Evolutionary conservation across 2,113 vertebrate species (phyloP), one percentile per base, ranked within the genome.

Genomic region (Menidia beryllina): DNA sequence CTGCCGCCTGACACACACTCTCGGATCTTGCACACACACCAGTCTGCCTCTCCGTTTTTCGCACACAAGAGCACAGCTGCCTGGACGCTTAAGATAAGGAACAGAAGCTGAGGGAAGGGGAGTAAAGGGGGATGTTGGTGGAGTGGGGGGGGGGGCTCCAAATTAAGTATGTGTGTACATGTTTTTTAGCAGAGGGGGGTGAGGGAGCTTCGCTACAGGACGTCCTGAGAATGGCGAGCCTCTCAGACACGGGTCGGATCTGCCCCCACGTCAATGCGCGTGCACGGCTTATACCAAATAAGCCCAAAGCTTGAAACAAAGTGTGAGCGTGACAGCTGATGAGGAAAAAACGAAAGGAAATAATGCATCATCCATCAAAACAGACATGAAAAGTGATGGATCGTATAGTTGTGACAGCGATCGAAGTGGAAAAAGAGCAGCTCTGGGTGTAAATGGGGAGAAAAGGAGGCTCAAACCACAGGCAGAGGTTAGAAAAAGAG

Each of bases 41-140:
- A 57, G 14, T 70, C 63, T 75, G 59, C 58, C 66, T 83, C 50
- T 19, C 30, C 45, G 57, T 20, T 68, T 70, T 60, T 87, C 72
- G 77, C 67, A 88, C 58, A 87, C 82, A 86, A 81, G 85, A 86
- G 84, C 67, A 56, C 90, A 84, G 87, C 86, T 86, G 91, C 86
- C 91, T 93, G 92, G 85, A 89, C 67, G 54, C 76, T 86, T 70
- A 68, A 90, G 91, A 93, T 92, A 92, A 93, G 91, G 84, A 88
- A 76, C 79, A 59, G 69, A 72, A 85, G 82, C 82, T 84, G 68
- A 79, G 80, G 78, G 79, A 65, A 36, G 50, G 1, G 38, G 41
- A 8, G 45, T 19, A 4, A 30, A 11, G 81, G 58, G 55, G 27
- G 19, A 58, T n/a, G n/a, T n/a, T n/a, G n/a, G n/a, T n/a, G n/a